Evolutionary conservation across 2,888 invertebrate species (phyloP).

Genomic region (Melangyna quadrimaculata): DNA sequence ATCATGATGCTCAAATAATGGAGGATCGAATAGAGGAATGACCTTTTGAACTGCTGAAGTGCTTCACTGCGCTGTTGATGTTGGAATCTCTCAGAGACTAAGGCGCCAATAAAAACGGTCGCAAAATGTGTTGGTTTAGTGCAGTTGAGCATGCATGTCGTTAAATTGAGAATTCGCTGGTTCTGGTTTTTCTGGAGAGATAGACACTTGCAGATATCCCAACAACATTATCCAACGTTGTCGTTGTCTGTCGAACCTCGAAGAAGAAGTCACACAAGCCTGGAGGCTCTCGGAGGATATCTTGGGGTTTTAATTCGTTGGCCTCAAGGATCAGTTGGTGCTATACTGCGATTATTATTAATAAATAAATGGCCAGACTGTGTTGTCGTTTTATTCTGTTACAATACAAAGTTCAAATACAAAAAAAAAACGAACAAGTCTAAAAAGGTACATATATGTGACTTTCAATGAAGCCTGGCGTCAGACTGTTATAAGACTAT

Average conservation of each 20-base stretch:
- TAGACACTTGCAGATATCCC: slow-evolving; percentile 26
- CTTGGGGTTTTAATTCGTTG: not conserved
- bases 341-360: slow-evolving; percentile 33
- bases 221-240: slow-evolving; percentile 3
- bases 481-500: not conserved
- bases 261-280: not conserved
- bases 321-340: slow-evolving; percentile 30
- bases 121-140: not conserved
- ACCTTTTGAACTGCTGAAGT: slow-evolving; percentile 62
- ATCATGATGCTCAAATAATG: slow-evolving; percentile 39
- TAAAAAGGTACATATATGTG: slow-evolving; percentile 48
- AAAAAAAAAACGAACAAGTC: not conserved
- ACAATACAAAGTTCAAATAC: slow-evolving; percentile 40
- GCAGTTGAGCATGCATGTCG: not conserved
- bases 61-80: not conserved
- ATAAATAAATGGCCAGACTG: slow-evolving; percentile 45
- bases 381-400: slow-evolving; percentile 8
- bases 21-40: slow-evolving; percentile 60
- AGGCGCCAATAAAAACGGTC: slow-evolving; percentile 44
- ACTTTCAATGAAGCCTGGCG: slow-evolving; percentile 13
- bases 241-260: no score
- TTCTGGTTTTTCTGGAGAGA: not conserved
- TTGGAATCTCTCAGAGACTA: slow-evolving; percentile 18
- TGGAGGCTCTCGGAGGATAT: slow-evolving; percentile 3
- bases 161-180: not conserved